Percentiles rank a stretch among this genome's conserved stretches.
These are phyloP conservation scores for Ormyrus pomaceus DNA, from an alignment of 2,888 invertebrate genomes.

Conservation along the genomic window DNA sequence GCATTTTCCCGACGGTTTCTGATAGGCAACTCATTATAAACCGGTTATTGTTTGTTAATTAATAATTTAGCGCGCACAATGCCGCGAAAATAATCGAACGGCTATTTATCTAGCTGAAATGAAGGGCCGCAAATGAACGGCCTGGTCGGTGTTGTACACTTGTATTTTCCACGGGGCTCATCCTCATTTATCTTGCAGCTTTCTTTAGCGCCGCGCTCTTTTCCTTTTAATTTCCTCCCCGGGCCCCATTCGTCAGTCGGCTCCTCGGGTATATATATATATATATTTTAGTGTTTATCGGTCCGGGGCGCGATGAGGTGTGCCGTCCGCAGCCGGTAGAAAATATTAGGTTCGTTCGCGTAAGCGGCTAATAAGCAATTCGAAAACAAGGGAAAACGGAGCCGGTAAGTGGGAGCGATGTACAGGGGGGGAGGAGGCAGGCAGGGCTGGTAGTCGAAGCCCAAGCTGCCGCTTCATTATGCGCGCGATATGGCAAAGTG, in stretches of 20 bases:
- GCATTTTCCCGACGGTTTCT: too few relatives aligned
- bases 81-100: too few relatives aligned
- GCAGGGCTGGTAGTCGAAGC: slow-evolving; percentile 61
- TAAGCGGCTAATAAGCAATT: slow-evolving; percentile 44
- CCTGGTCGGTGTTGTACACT: not conserved
- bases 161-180: not conserved
- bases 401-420: slow-evolving; percentile 55
- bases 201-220: slow-evolving; percentile 1
- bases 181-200: slow-evolving; percentile 25
- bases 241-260: not conserved
- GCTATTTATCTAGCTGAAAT: not conserved
- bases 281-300: too few relatives aligned
- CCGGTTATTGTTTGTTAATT: too few relatives aligned
- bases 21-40: too few relatives aligned
- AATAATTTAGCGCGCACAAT: too few relatives aligned
- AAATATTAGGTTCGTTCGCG: too few relatives aligned
- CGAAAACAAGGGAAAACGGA: slow-evolving; percentile 18
- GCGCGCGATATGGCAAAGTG: slow-evolving; percentile 72
- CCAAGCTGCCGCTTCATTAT: slow-evolving; percentile 72
- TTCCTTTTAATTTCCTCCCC: slow-evolving; percentile 18
- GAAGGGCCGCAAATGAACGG: slow-evolving; percentile 27
- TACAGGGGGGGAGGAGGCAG: not conserved
- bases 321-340: not conserved
- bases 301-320: not conserved
- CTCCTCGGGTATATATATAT: not conserved